Conservation (phyloP, 2,888 invertebrate genomes). For the Rhamnusium bicolor region DNA sequence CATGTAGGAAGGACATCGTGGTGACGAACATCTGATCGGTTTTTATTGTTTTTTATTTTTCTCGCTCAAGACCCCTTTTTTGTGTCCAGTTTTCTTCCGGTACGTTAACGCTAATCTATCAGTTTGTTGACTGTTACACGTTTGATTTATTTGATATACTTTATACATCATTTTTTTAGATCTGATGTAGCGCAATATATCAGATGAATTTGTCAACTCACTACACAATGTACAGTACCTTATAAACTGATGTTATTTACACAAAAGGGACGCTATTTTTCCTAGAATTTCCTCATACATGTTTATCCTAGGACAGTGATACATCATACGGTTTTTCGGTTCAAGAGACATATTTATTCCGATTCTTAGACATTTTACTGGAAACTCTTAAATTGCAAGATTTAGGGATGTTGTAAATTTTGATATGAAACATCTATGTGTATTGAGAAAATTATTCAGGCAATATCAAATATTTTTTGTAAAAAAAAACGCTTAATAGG, state of each 20-base stretch:
- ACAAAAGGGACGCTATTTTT: background rate
- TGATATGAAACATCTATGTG: too few species aligned
- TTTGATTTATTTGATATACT: conserved; percentile 48
- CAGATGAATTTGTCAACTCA: conserved; percentile 49
- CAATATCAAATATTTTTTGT: too few species aligned
- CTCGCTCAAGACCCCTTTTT: conserved; percentile 41
- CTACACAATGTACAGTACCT: background rate
- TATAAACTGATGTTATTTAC: background rate
- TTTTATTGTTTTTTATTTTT: conserved; percentile 44
- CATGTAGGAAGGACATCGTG: conserved; percentile 51
- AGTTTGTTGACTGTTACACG: conserved; percentile 47
- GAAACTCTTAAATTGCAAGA: too few species aligned
- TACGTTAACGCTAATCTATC: conserved; percentile 50
- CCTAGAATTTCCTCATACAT: background rate
- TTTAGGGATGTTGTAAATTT: too few species aligned
- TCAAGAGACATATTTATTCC: too few species aligned
- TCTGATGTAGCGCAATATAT: conserved; percentile 44
- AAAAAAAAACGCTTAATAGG: too few species aligned
- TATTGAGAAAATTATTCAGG: too few species aligned
- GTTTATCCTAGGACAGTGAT: background rate
- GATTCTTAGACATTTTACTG: too few species aligned
- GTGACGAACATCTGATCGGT: conserved; percentile 58
- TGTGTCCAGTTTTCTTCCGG: conserved; percentile 49
- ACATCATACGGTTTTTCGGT: background rate
- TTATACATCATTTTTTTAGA: conserved; percentile 42